A percentile compares a stretch with the other conserved stretches of the same genome.
Conservation (phyloP, 2,888 invertebrate species). For the Antitype chi region DNA sequence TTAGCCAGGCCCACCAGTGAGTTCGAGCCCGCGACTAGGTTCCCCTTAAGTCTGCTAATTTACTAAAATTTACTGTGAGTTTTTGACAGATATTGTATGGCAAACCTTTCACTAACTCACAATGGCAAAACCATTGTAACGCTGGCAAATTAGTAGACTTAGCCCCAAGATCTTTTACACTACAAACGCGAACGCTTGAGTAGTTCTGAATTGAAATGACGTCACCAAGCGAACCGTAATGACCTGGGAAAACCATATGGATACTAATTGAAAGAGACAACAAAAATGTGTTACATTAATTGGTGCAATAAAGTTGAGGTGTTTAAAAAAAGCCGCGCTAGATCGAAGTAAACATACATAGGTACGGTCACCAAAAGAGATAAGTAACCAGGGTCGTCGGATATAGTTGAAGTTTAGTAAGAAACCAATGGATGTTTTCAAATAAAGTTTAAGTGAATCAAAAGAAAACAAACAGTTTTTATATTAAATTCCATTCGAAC, state of each 20-base stretch:
- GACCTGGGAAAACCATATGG: slow-evolving; percentile 2
- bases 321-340: not conserved
- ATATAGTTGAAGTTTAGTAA: too few relatives aligned
- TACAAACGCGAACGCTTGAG: not conserved
- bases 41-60: too few relatives aligned
- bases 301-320: slow-evolving; percentile 27
- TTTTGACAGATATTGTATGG: not conserved
- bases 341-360: not conserved
- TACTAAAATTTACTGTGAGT: not conserved
- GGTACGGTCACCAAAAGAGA: not conserved
- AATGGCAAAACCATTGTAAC: not conserved
- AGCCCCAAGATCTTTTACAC: not conserved
- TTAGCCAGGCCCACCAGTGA: too few relatives aligned
- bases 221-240: slow-evolving; percentile 10
- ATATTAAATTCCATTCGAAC: too few relatives aligned
- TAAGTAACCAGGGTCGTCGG: too few relatives aligned
- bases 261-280: slow-evolving; percentile 21
- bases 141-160: not conserved
- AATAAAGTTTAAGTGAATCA: too few relatives aligned
- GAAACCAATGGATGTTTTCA: too few relatives aligned
- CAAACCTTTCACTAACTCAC: not conserved
- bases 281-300: slow-evolving; percentile 24
- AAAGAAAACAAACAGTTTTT: too few relatives aligned
- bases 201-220: slow-evolving; percentile 20
- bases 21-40: too few relatives aligned